A percentile compares a stretch with the other conserved stretches of the same genome.
These are phyloP conservation scores for Montipora capricornis DNA, from an alignment of 64 coral and sea anemone genomes.

Conservation along the genomic window DNA sequence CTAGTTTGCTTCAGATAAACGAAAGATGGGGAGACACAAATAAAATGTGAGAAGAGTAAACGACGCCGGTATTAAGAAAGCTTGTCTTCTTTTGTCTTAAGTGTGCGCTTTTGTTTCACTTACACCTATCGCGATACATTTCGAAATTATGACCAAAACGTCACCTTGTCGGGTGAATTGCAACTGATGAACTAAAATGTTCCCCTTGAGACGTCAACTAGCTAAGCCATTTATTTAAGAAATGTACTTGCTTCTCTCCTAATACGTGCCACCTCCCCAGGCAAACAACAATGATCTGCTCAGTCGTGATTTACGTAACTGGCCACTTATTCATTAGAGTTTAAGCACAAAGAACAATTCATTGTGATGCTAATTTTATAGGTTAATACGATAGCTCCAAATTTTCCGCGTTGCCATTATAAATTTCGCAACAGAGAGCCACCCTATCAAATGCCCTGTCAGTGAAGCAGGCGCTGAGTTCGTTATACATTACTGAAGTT, in stretches of 20 bases:
- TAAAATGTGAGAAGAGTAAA: too few species aligned
- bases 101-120: too few species aligned
- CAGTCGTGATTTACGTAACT: background rate
- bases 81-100: too few species aligned
- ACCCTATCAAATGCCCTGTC: background rate
- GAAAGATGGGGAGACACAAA: too few species aligned
- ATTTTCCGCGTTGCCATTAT: background rate
- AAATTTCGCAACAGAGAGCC: background rate
- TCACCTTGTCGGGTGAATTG: too few species aligned
- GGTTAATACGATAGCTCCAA: background rate
- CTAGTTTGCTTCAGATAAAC: too few species aligned
- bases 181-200: too few species aligned
- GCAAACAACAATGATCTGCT: background rate
- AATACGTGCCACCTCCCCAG: background rate
- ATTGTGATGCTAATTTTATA: background rate
- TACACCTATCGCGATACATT: too few species aligned
- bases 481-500: background rate
- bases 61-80: too few species aligned
- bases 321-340: background rate
- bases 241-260: background rate
- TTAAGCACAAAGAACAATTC: background rate
- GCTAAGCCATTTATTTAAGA: background rate
- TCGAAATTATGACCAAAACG: too few species aligned
- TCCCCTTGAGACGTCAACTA: too few species aligned
- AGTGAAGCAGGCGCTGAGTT: background rate